Conservation (phyloP, 2,888 invertebrate species). For the Tipula vernalis region DNA sequence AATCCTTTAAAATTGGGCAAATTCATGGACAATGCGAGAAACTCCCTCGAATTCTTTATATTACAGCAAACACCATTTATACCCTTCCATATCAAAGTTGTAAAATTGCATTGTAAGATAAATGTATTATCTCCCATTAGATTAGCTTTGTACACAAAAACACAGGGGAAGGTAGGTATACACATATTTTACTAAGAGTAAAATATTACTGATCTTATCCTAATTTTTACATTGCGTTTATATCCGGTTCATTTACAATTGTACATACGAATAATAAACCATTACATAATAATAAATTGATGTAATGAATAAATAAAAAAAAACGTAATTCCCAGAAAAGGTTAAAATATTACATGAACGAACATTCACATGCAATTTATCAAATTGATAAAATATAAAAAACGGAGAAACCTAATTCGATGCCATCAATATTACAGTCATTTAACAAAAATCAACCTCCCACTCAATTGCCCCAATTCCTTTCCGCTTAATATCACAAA, state of each 20-base stretch:
- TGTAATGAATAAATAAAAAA: neutral
- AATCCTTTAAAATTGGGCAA: no score
- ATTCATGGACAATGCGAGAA: no score
- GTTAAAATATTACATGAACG: neutral
- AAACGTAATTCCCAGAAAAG: neutral
- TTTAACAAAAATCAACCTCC: neutral
- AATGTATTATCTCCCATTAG: no score
- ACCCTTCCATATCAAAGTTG: no score
- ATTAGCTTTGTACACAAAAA: neutral
- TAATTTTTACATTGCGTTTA: neutral
- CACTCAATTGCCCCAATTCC: neutral
- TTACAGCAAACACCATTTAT: no score
- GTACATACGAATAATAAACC: neutral
- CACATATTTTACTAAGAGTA: neutral
- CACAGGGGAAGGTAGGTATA: neutral
- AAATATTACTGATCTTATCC: neutral
- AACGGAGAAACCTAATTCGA: neutral
- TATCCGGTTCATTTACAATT: neutral
- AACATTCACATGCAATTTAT: neutral
- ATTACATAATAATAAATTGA: neutral
- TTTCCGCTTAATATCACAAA: neutral
- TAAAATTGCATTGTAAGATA: no score
- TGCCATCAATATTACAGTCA: neutral
- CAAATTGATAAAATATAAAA: neutral
- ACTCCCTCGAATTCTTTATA: no score